These are phyloP conservation scores for Brassicogethes aeneus DNA, from an alignment of 2,888 invertebrate genomes.

Conservation along the genomic window DNA sequence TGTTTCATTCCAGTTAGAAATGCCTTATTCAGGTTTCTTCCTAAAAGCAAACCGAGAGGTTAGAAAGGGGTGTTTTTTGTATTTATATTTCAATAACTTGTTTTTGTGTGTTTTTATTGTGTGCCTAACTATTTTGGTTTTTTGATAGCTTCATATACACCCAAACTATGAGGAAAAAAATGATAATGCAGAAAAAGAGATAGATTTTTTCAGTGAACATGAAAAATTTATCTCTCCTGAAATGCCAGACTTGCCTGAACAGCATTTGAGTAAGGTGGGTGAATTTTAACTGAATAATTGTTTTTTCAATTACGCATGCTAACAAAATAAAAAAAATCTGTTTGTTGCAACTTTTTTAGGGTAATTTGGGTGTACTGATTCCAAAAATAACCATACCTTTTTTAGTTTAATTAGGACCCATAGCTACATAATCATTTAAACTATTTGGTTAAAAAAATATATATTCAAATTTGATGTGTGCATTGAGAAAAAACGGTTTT, in stretches of 20 bases:
- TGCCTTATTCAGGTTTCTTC: conserved; percentile 22
- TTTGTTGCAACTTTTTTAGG: too few relatives aligned
- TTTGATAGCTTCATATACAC: conserved; percentile 62
- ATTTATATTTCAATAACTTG: too few relatives aligned
- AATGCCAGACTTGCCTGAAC: conserved; percentile 12
- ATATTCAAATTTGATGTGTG: neutral
- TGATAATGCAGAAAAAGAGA: conserved; percentile 58
- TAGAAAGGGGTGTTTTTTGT: conserved; percentile 15
- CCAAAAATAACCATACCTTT: too few relatives aligned
- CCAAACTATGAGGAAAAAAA: conserved; percentile 49
- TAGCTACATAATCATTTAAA: conserved; percentile 1
- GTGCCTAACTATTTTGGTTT: conserved; percentile 5
- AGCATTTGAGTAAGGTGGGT: conserved; percentile 20
- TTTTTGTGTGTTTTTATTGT: neutral
- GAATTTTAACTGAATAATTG: too few relatives aligned
- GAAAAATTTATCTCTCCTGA: conserved; percentile 36
- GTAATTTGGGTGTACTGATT: too few relatives aligned
- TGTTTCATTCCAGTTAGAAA: conserved; percentile 23
- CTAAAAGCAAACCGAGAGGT: conserved; percentile 24
- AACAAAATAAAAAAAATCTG: too few relatives aligned
- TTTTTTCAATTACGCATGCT: too few relatives aligned
- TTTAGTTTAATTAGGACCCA: conserved; percentile 4
- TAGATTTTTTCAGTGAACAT: conserved; percentile 88
- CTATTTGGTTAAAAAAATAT: conserved; percentile 1
- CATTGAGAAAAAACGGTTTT: too few relatives aligned